Evolutionary conservation across 2,113 vertebrate genomes (phyloP).

Genomic region (Sinocyclocheilus anophthalmus): DNA sequence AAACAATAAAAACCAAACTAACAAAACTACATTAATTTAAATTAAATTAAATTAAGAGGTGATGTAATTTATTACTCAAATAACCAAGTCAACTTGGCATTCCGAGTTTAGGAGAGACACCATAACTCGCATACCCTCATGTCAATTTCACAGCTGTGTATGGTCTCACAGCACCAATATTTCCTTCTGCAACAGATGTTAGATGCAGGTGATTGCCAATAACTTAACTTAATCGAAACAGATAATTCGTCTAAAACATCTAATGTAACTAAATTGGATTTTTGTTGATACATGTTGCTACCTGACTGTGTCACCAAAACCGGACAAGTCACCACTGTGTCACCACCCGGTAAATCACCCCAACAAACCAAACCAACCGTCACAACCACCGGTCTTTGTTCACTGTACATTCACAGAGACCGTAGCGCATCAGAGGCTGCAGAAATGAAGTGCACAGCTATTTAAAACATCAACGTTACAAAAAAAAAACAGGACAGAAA

Average conservation of each 20-base stretch:
- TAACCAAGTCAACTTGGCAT: neutral
- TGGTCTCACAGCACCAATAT: neutral
- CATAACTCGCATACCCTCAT: neutral
- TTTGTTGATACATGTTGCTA: neutral
- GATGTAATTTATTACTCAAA: neutral
- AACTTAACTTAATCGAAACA: neutral
- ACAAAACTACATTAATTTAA: neutral
- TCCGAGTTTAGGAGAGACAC: neutral
- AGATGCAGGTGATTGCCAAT: neutral
- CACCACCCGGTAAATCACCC: too few species aligned
- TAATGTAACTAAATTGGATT: neutral
- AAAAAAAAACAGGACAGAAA: neutral
- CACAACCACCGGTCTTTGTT: slow-evolving; percentile 43
- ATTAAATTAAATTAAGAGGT: neutral
- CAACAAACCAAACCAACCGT: too few species aligned
- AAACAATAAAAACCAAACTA: neutral
- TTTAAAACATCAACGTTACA: neutral
- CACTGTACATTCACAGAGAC: neutral
- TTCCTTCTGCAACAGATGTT: slow-evolving; percentile 2
- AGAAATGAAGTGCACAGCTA: slow-evolving; percentile 15
- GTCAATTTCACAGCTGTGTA: neutral
- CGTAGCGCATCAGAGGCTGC: neutral
- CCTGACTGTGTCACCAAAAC: neutral
- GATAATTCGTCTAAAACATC: neutral
- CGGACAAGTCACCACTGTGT: too few species aligned